Percentiles rank a stretch among this genome's conserved stretches.
phyloP scores from a whole-genome alignment of 2,888 invertebrate genomes.

The Pseudanteris insignis region DNA sequence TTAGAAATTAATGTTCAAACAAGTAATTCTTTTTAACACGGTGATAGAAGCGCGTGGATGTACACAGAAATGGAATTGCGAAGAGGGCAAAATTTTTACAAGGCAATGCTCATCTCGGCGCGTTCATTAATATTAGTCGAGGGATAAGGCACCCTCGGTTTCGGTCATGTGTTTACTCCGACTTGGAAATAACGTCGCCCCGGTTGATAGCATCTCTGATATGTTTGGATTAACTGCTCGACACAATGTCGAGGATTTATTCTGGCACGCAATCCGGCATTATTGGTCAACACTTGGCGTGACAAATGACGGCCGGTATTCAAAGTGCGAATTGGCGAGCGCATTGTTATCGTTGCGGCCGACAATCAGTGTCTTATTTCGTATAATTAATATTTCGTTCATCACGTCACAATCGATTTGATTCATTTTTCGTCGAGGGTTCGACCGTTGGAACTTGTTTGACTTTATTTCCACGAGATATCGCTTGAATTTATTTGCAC shows the following conservation, averaged over 20 bases:
- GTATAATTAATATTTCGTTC: constrained; percentile 26
- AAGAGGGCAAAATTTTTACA: constrained; percentile 11
- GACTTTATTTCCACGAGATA: constrained; percentile 14
- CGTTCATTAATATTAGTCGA: constrained; percentile 37
- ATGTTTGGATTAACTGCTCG: constrained; percentile 39
- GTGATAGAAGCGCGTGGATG: too few species aligned
- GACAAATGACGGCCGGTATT: constrained; percentile 32
- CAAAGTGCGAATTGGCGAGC: constrained; percentile 22
- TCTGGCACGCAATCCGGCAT: constrained; percentile 14
- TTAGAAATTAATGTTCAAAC: too few species aligned
- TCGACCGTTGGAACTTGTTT: constrained; percentile 4
- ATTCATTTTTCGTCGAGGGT: constrained; percentile 9
- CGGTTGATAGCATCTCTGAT: constrained; percentile 32
- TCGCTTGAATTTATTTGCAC: constrained; percentile 14
- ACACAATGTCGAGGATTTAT: constrained; percentile 37
- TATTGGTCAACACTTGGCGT: constrained; percentile 40
- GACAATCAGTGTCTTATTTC: constrained; percentile 22
- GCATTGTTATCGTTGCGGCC: constrained; percentile 19
- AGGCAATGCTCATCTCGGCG: constrained; percentile 17
- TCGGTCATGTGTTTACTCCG: constrained; percentile 18
- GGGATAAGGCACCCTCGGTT: constrained; percentile 21
- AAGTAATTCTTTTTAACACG: too few species aligned
- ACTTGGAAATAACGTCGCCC: constrained; percentile 32
- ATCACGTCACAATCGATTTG: constrained; percentile 1
- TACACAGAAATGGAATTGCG: too few species aligned